Evolutionary conservation across 1,140 invertebrate species (phyloP).

Genomic region (Ctenoplectra terminalis): DNA sequence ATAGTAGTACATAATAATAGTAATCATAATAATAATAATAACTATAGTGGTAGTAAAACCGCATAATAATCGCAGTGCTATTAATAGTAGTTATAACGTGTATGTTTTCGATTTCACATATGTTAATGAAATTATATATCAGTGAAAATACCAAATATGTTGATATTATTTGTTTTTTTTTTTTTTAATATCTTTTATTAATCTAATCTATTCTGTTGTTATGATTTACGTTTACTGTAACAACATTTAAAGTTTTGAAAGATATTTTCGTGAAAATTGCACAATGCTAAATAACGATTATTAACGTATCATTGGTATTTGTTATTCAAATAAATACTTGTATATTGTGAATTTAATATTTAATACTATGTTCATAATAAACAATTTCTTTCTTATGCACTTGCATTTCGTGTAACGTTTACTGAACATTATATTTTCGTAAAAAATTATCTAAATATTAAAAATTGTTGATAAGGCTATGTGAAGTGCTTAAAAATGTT

Average conservation of each 20-base stretch:
- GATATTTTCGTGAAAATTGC: conserved; percentile 5
- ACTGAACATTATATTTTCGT: not conserved
- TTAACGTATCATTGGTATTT: conserved; percentile 39
- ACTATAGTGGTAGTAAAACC: conserved; percentile 52
- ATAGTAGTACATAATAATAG: not conserved
- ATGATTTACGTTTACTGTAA: conserved; percentile 7
- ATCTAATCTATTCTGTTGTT: conserved; percentile 11
- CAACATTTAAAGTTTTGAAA: conserved; percentile 14
- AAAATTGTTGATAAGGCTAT: conserved; percentile 5
- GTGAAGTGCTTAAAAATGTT: not conserved
- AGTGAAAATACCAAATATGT: conserved; percentile 31
- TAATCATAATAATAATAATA: conserved; percentile 58
- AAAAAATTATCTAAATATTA: conserved; percentile 22
- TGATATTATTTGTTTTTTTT: conserved; percentile 5
- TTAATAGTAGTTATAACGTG: conserved; percentile 29
- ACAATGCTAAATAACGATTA: conserved; percentile 21
- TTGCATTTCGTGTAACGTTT: conserved; percentile 15
- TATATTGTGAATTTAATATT: conserved; percentile 23
- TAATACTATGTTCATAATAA: conserved; percentile 32
- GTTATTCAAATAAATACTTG: conserved; percentile 37
- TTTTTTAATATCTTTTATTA: conserved; percentile 17
- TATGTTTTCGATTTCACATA: conserved; percentile 33
- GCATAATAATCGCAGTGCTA: conserved; percentile 34
- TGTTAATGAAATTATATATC: conserved; percentile 47
- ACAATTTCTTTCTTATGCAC: conserved; percentile 3